These are phyloP conservation scores for Paratrypauchen microcephalus DNA, from an alignment of 2,797 vertebrate genomes.

Conservation along the genomic window DNA sequence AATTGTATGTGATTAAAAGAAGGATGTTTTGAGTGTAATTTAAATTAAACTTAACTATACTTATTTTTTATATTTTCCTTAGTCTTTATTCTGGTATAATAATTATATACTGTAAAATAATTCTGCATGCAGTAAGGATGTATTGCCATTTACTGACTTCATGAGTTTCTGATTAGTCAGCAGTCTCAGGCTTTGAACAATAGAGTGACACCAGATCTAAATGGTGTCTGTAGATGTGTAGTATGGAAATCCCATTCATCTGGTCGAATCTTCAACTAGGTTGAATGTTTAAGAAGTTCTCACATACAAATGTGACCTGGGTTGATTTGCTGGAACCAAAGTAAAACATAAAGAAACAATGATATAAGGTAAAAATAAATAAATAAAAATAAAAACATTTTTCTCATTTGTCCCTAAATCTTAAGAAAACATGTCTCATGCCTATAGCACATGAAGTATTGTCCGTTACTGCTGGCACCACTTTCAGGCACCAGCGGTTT, in stretches of 20 bases:
- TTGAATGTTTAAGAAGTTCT: background rate
- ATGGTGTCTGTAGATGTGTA: slow-evolving; percentile 67
- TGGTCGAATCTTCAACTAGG: background rate
- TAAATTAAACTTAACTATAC: background rate
- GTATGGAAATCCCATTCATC: slow-evolving; percentile 16
- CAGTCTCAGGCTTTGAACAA: slow-evolving; percentile 64
- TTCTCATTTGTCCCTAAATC: background rate
- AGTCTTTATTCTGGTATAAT: too few relatives aligned
- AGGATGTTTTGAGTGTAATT: background rate
- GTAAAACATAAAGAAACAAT: slow-evolving; percentile 16
- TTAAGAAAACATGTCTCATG: slow-evolving; percentile 30
- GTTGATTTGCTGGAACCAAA: slow-evolving; percentile 27
- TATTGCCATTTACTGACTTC: background rate
- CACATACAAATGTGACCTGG: slow-evolving; percentile 46
- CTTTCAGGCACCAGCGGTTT: slow-evolving; percentile 77
- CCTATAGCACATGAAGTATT: slow-evolving; percentile 58
- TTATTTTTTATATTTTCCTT: background rate
- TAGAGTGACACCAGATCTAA: slow-evolving; percentile 57
- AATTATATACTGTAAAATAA: background rate
- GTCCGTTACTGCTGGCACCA: slow-evolving; percentile 68
- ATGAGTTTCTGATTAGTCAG: background rate
- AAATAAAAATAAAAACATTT: background rate
- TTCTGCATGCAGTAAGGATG: background rate
- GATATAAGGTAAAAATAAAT: background rate
- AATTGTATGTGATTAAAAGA: slow-evolving; percentile 13